Conservation (phyloP, 2,888 invertebrate genomes). For the Drosophila borealis region DNA sequence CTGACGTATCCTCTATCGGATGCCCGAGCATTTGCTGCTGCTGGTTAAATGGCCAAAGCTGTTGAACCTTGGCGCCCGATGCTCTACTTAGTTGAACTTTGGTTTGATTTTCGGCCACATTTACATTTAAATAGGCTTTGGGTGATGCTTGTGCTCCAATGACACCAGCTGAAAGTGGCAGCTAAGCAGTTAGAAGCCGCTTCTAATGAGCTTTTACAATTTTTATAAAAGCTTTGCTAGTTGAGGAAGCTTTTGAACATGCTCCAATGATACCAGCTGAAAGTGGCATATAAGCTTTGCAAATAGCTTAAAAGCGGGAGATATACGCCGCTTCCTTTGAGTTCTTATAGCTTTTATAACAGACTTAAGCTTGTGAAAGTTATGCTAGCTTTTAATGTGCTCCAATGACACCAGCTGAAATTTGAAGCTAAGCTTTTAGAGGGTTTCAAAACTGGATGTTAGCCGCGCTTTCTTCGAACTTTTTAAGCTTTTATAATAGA, state of each 20-base stretch:
- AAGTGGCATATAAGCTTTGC: not conserved
- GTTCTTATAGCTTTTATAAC: no score
- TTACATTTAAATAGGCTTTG: slow-evolving; percentile 9
- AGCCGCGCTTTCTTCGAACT: no score
- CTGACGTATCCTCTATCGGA: slow-evolving; percentile 32
- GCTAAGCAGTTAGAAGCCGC: no score
- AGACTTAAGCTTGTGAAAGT: no score
- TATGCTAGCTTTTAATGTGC: no score
- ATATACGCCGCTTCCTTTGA: no score
- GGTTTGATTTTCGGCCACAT: slow-evolving; percentile 59
- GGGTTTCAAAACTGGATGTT: no score
- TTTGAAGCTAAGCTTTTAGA: no score
- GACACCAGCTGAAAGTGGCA: slow-evolving; percentile 7
- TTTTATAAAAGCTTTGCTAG: no score
- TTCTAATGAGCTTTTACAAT: no score
- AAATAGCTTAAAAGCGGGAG: not conserved
- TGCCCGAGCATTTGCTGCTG: slow-evolving; percentile 16
- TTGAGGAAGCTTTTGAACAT: not conserved
- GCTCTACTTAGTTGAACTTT: slow-evolving; percentile 63
- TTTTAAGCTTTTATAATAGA: no score
- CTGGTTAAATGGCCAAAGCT: slow-evolving; percentile 25
- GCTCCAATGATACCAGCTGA: not conserved
- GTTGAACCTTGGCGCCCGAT: slow-evolving; percentile 12
- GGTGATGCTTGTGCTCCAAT: not conserved
- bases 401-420: no score